Evolutionary conservation across 2,113 vertebrate species (phyloP).

Genomic region (Chaetodon trifascialis): DNA sequence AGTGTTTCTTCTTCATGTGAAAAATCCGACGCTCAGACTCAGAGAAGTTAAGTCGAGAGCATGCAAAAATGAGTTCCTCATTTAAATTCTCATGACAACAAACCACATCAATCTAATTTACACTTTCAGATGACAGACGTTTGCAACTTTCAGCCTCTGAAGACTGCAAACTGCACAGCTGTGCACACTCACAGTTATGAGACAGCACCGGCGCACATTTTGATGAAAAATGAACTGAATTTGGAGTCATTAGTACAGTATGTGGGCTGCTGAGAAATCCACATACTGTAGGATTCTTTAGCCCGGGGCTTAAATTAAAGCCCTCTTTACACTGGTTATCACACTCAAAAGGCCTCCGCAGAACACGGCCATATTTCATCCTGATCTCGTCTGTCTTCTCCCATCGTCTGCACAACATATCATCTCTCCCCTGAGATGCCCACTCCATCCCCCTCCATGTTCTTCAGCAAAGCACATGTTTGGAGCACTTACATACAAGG

Average conservation of each 20-base stretch:
- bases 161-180: conserved; percentile 24
- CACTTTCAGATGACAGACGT: conserved; percentile 50
- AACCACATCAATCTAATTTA: conserved; percentile 52
- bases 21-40: conserved; percentile 28
- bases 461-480: conserved; percentile 9
- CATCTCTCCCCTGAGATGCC: conserved; percentile 20
- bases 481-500: conserved; percentile 10
- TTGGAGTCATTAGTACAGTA: conserved; percentile 42
- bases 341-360: conserved; percentile 34
- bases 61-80: conserved; percentile 11
- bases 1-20: conserved; percentile 50
- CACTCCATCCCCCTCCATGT: not conserved
- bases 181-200: conserved; percentile 37
- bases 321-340: conserved; percentile 53
- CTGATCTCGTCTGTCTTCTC: conserved; percentile 33
- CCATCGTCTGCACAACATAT: conserved; percentile 4
- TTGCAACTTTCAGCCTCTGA: conserved; percentile 36
- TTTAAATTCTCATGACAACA: conserved; percentile 35
- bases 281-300: conserved; percentile 40
- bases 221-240: conserved; percentile 52
- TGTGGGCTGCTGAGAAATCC: conserved; percentile 51
- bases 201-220: conserved; percentile 33
- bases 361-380: conserved; percentile 37
- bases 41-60: conserved; percentile 29
- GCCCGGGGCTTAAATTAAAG: conserved; percentile 58